Conservation (phyloP, 2,888 invertebrate genomes). For the Prenolepis imparis region DNA sequence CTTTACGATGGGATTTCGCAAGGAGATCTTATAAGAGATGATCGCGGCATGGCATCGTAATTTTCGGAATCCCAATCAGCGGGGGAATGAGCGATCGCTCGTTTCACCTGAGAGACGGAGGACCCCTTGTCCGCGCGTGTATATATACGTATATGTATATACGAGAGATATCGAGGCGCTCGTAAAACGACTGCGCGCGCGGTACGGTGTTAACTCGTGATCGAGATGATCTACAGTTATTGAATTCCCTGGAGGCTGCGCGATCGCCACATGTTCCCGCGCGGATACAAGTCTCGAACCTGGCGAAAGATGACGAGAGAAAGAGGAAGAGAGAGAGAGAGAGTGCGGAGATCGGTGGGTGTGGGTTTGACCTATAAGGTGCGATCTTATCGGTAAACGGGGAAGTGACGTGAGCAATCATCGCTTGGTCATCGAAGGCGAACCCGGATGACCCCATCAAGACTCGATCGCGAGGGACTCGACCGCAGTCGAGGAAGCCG, state of each 20-base stretch:
- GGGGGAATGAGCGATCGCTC: conserved; percentile 61
- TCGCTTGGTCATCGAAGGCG: conserved; percentile 77
- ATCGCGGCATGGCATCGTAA: conserved; percentile 58
- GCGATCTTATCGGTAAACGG: conserved; percentile 79
- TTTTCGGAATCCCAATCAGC: conserved; percentile 67
- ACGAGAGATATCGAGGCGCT: conserved; percentile 74
- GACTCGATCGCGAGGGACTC: conserved; percentile 70
- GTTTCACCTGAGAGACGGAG: conserved; percentile 50
- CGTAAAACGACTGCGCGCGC: conserved; percentile 72
- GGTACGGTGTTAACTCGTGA: conserved; percentile 76
- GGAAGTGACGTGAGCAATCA: conserved; percentile 80
- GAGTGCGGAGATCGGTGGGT: conserved; percentile 58
- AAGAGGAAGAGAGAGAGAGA: conserved; percentile 38
- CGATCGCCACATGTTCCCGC: conserved; percentile 66
- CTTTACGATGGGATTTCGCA: conserved; percentile 63
- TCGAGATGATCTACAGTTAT: conserved; percentile 82
- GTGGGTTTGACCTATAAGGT: conserved; percentile 65
- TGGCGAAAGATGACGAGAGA: conserved; percentile 54
- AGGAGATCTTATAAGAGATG: conserved; percentile 41
- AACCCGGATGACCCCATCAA: conserved; percentile 76
- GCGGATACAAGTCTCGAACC: conserved; percentile 65
- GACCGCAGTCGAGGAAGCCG: conserved; percentile 52
- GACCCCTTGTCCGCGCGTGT: conserved; percentile 19
- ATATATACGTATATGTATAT: neutral
- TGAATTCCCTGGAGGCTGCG: conserved; percentile 78